Evolutionary conservation across 2,888 invertebrate genomes (phyloP).

Genomic region (Stratiomys singularior): DNA sequence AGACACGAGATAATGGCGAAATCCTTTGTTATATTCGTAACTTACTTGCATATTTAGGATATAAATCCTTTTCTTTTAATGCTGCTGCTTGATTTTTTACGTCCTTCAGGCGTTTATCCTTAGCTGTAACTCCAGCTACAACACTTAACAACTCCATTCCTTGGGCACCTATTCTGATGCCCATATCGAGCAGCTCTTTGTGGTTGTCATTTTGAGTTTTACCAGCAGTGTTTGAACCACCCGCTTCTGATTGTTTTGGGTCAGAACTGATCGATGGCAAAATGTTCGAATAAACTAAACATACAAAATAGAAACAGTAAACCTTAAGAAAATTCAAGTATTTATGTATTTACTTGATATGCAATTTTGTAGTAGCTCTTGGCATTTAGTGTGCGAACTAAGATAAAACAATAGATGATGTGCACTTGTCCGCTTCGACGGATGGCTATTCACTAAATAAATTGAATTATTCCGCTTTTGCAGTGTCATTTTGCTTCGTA

Average conservation of each 20-base stretch:
- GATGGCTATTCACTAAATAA: conserved; percentile 68
- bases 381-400: conserved; percentile 80
- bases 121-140: conserved; percentile 86
- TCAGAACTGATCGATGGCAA: conserved; percentile 60
- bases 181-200: conserved; percentile 65
- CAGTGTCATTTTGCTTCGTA: conserved; percentile 67
- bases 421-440: conserved; percentile 78
- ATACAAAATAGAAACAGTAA: not conserved
- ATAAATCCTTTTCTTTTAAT: conserved; percentile 60
- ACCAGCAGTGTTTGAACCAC: conserved; percentile 52
- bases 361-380: conserved; percentile 76
- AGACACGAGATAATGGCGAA: not conserved
- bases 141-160: conserved; percentile 74
- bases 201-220: conserved; percentile 54
- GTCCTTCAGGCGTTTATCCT: conserved; percentile 89
- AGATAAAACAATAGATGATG: conserved; percentile 78
- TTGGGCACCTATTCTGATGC: conserved; percentile 61
- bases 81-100: conserved; percentile 72
- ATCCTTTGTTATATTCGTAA: not conserved
- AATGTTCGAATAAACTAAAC: conserved; percentile 63
- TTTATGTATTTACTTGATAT: conserved; percentile 62
- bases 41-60: conserved; percentile 58
- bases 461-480: conserved; percentile 59
- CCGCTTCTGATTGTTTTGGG: conserved; percentile 56
- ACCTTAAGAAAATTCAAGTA: not conserved